Percentiles rank a stretch among this genome's conserved stretches.
phyloP scores from a whole-genome alignment of 2,113 vertebrate species.

The Orcinus orca region DNA sequence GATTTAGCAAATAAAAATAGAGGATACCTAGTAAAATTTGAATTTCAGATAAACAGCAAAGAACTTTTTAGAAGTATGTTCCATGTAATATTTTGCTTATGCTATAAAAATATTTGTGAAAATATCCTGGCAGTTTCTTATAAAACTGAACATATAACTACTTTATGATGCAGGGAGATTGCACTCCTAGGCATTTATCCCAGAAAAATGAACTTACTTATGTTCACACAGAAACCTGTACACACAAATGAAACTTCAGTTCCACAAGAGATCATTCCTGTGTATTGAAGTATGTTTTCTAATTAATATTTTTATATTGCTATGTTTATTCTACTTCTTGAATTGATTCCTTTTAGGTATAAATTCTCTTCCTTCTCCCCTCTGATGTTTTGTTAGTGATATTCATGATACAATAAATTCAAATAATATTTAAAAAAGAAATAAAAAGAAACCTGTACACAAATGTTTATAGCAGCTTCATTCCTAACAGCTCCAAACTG shows the following conservation, averaged over 20 bases:
- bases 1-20: not conserved
- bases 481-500: not conserved
- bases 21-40: not conserved
- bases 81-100: not conserved
- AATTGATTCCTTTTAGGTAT: not conserved
- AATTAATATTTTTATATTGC: not conserved
- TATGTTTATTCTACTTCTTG: not conserved
- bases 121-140: not conserved
- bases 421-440: not conserved
- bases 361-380: not conserved
- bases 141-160: not conserved
- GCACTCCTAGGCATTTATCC: not conserved
- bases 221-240: not conserved
- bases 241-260: not conserved
- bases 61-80: not conserved
- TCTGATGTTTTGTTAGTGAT: not conserved
- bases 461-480: not conserved
- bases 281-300: not conserved
- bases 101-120: not conserved
- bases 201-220: not conserved
- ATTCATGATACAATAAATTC: not conserved
- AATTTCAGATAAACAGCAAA: not conserved
- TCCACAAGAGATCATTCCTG: not conserved
- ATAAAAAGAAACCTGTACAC: too few species aligned
- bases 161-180: not conserved